Conservation (phyloP, 2,888 invertebrate genomes). For the Bembecia ichneumoniformis region DNA sequence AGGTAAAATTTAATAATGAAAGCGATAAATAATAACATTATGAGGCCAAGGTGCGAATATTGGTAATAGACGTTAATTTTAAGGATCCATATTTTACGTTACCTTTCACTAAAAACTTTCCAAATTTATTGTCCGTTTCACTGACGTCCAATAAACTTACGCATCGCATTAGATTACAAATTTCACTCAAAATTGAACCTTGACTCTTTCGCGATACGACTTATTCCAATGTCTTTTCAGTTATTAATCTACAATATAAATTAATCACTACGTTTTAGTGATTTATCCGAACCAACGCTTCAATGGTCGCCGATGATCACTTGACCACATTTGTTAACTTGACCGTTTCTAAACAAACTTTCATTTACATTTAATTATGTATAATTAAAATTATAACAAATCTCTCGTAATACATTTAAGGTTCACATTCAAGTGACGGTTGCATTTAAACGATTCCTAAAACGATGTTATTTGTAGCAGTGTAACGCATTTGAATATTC, state of each 20-base stretch:
- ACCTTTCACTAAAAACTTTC: conserved; percentile 33
- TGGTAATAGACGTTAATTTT: not conserved
- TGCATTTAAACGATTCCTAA: no score
- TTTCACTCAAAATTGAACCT: no score
- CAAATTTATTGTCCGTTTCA: conserved; percentile 39
- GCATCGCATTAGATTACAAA: not conserved
- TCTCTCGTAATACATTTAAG: no score
- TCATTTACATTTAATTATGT: not conserved
- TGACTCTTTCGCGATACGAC: no score
- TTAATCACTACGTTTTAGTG: conserved; percentile 37
- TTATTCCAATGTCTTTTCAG: no score
- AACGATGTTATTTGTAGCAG: not conserved
- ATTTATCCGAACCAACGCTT: conserved; percentile 44
- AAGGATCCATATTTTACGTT: not conserved
- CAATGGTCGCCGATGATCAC: conserved; percentile 2
- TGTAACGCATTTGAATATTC: conserved; percentile 11
- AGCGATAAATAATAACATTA: no score
- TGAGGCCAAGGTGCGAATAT: not conserved
- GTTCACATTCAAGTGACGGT: no score
- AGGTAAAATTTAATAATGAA: no score
- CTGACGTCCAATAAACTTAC: conserved; percentile 31
- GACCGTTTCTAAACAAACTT: not conserved
- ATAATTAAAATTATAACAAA: not conserved
- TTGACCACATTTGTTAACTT: not conserved
- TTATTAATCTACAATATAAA: conserved; percentile 20